These are phyloP conservation scores for Drosophila ananassae DNA, from an alignment of 1,140 invertebrate species.

Conservation along the genomic window DNA sequence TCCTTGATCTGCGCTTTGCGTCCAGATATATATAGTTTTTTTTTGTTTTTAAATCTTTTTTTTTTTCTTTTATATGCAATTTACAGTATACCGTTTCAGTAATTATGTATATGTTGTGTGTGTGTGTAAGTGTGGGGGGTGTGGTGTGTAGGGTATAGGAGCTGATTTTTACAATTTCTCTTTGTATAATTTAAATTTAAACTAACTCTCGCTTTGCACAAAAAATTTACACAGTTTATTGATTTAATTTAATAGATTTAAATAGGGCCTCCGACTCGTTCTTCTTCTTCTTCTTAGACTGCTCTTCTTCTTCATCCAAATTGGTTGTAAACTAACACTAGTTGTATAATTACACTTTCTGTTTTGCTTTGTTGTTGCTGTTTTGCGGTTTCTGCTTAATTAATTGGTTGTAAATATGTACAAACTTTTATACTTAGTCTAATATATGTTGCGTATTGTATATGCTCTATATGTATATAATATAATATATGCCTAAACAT, in stretches of 20 bases:
- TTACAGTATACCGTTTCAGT: slow-evolving; percentile 71
- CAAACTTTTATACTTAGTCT: slow-evolving; percentile 73
- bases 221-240: slow-evolving; percentile 80
- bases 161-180: slow-evolving; percentile 36
- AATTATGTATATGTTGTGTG: slow-evolving; percentile 39
- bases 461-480: slow-evolving; percentile 38
- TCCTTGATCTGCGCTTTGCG: slow-evolving; percentile 71
- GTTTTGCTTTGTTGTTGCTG: slow-evolving; percentile 35
- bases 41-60: not conserved
- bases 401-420: slow-evolving; percentile 80
- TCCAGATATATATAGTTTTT: slow-evolving; percentile 67
- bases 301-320: slow-evolving; percentile 18
- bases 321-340: slow-evolving; percentile 61
- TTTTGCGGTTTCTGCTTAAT: slow-evolving; percentile 44
- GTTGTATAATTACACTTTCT: slow-evolving; percentile 70
- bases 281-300: slow-evolving; percentile 6
- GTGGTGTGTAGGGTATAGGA: slow-evolving; percentile 23
- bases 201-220: slow-evolving; percentile 76
- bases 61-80: slow-evolving; percentile 51
- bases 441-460: slow-evolving; percentile 49
- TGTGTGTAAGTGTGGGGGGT: slow-evolving; percentile 42
- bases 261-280: slow-evolving; percentile 39
- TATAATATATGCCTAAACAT: slow-evolving; percentile 65
- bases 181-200: slow-evolving; percentile 75
- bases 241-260: slow-evolving; percentile 75